These are phyloP conservation scores for Cetoscarus ocellatus DNA, from an alignment of 2,797 vertebrate species.

Conservation along the genomic window DNA sequence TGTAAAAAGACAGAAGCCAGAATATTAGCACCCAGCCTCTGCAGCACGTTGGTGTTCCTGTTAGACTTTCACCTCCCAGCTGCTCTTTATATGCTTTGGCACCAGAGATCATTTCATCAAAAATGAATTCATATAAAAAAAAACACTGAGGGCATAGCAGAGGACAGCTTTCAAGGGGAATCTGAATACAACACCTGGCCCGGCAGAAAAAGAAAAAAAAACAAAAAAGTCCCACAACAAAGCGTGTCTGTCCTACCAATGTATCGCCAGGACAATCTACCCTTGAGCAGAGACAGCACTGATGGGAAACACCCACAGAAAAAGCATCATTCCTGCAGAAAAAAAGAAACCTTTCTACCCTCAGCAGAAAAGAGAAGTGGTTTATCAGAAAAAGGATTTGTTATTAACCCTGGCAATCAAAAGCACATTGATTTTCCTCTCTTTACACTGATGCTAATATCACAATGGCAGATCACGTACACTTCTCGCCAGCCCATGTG, in stretches of 20 bases:
- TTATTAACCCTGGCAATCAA: conserved; percentile 48
- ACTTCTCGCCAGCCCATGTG: conserved; percentile 6
- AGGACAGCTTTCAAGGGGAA: conserved; percentile 80
- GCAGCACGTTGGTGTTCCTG: conserved; percentile 24
- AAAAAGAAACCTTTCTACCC: conserved; percentile 18
- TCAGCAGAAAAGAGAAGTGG: conserved; percentile 24
- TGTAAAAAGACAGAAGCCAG: conserved; percentile 23
- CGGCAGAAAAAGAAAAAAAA: conserved; percentile 3
- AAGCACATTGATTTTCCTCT: conserved; percentile 34
- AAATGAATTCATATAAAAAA: conserved; percentile 71
- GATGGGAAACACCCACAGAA: conserved; percentile 28
- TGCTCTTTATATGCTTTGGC: conserved; percentile 66
- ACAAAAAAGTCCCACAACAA: conserved; percentile 16
- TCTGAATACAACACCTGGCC: conserved; percentile 78
- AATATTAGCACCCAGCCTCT: conserved; percentile 29
- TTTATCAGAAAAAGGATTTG: conserved; percentile 39
- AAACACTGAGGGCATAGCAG: conserved; percentile 56
- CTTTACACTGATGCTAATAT: conserved; percentile 28
- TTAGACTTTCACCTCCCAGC: conserved; percentile 62
- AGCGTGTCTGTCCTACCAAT: conserved; percentile 57
- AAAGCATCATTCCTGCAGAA: conserved; percentile 19
- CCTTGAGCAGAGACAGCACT: conserved; percentile 46
- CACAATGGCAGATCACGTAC: conserved; percentile 34
- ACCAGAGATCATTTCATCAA: conserved; percentile 72
- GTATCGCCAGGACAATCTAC: conserved; percentile 37